A percentile compares a stretch with the other conserved stretches of the same genome.
These are phyloP conservation scores for Battus philenor DNA, from an alignment of 1,140 invertebrate species.

Conservation along the genomic window DNA sequence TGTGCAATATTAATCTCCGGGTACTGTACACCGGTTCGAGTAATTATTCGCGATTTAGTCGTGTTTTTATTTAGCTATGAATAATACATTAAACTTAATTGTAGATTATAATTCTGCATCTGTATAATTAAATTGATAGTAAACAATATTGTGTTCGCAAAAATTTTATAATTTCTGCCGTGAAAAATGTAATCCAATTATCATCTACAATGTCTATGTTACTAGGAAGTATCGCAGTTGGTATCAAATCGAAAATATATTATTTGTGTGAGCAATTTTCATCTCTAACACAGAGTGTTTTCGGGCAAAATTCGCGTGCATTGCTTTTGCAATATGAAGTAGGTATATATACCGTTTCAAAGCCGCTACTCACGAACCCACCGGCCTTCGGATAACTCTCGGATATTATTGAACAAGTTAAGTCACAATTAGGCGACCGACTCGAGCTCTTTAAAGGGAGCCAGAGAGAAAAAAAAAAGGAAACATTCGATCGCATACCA, in stretches of 20 bases:
- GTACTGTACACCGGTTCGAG: too few species aligned
- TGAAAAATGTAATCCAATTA: too few species aligned
- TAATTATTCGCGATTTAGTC: too few species aligned
- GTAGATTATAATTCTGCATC: too few species aligned
- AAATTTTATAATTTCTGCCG: too few species aligned
- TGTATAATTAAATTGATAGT: too few species aligned
- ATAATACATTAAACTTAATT: too few species aligned
- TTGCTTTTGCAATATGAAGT: background rate
- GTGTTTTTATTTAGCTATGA: too few species aligned
- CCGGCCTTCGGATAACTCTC: conserved; percentile 15
- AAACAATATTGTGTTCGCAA: too few species aligned
- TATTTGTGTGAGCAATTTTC: background rate
- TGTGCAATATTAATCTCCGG: too few species aligned
- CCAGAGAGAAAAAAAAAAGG: background rate
- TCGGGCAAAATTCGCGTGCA: background rate
- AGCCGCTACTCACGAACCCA: conserved; percentile 8
- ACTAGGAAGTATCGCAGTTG: conserved; percentile 10
- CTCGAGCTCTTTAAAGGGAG: background rate
- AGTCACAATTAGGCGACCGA: conserved; percentile 12
- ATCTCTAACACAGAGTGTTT: background rate
- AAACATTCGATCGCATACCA: conserved; percentile 2
- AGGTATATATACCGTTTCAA: conserved; percentile 3
- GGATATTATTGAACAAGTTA: conserved; percentile 13
- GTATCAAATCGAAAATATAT: background rate
- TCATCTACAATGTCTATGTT: too few species aligned